Percentiles rank a stretch among this genome's conserved stretches.
Evolutionary conservation across 2,888 invertebrate species (phyloP).

Genomic region (Eristalis tenax): DNA sequence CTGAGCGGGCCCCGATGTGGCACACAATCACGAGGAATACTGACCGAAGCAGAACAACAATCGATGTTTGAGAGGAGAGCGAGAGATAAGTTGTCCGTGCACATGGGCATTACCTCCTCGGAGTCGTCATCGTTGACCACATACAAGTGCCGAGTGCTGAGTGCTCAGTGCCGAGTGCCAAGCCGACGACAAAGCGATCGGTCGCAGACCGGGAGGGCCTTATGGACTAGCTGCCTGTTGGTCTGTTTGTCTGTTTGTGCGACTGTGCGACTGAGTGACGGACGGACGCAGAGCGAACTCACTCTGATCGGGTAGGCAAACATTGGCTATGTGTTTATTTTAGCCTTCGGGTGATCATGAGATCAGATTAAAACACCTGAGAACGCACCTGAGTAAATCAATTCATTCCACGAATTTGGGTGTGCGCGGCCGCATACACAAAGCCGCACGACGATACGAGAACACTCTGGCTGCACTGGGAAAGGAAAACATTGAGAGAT

Average conservation of each 20-base stretch:
- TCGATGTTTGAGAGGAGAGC: slow-evolving; percentile 39
- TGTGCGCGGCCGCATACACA: slow-evolving; percentile 62
- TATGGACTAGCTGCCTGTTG: slow-evolving; percentile 13
- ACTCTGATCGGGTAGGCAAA: slow-evolving; percentile 58
- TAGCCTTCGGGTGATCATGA: slow-evolving; percentile 72
- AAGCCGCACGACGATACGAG: slow-evolving; percentile 7
- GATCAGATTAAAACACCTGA: slow-evolving; percentile 72
- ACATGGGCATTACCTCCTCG: slow-evolving; percentile 43
- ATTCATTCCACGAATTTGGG: slow-evolving; percentile 81
- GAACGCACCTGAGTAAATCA: slow-evolving; percentile 81
- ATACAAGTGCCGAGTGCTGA: background rate
- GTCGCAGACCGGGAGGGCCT: slow-evolving; percentile 17
- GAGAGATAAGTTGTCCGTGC: slow-evolving; percentile 37
- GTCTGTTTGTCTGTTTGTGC: background rate
- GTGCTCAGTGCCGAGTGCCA: too few species aligned
- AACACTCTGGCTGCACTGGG: slow-evolving; percentile 37
- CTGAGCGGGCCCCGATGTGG: slow-evolving; percentile 19
- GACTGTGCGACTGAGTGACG: background rate
- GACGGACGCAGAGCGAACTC: slow-evolving; percentile 8
- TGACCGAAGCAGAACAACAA: slow-evolving; percentile 52
- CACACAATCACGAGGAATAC: slow-evolving; percentile 48
- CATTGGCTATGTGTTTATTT: slow-evolving; percentile 68
- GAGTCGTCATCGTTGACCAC: slow-evolving; percentile 66
- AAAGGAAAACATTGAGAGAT: slow-evolving; percentile 62
- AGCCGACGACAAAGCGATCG: background rate